Conservation (phyloP, 2,113 vertebrate genomes). For the Anoplopoma fimbria region DNA sequence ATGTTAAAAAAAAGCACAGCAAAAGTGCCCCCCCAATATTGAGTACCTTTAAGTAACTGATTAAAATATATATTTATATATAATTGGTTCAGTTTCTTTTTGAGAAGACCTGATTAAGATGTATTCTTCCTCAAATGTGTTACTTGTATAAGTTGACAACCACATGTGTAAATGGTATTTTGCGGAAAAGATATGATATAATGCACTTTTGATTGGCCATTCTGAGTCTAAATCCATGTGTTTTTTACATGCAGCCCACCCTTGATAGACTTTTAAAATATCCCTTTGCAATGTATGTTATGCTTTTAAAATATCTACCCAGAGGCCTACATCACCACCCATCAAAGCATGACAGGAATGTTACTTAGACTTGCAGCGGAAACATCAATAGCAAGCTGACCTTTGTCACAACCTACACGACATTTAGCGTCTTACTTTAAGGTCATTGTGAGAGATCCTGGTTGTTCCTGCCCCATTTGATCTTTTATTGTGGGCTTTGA, state of each 20-base stretch:
- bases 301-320: background rate
- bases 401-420: conserved; percentile 59
- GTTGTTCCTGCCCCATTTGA: conserved; percentile 58
- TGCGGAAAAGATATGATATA: background rate
- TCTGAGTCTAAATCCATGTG: background rate
- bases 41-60: background rate
- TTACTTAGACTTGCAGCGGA: conserved; percentile 32
- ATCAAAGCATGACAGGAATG: conserved; percentile 40
- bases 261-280: background rate
- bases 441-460: conserved; percentile 48
- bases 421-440: conserved; percentile 54
- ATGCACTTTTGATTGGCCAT: background rate
- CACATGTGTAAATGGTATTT: background rate
- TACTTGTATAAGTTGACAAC: background rate
- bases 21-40: too few species aligned
- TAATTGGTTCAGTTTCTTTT: background rate
- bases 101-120: background rate
- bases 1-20: background rate
- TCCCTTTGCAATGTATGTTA: background rate
- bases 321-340: background rate
- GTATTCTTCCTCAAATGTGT: background rate
- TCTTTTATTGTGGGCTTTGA: conserved; percentile 64
- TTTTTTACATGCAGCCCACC: background rate
- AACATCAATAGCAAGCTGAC: conserved; percentile 59
- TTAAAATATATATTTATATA: background rate